Evolutionary conservation across 2,888 invertebrate genomes (phyloP), one percentile per base, ranked within the genome.

Genomic region (Zelleria hepariella): DNA sequence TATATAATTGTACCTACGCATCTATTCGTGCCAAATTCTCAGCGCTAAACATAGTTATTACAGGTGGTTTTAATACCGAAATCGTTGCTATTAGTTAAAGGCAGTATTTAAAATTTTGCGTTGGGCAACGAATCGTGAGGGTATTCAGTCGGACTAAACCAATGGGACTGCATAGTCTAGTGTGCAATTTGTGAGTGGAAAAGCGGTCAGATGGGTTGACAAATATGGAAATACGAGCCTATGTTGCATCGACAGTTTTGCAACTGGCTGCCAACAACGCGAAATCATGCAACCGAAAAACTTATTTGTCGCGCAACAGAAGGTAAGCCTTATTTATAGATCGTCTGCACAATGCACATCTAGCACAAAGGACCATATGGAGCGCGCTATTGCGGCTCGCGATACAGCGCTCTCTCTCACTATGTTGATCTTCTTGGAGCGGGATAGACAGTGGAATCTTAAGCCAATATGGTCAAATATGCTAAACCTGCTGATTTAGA

Each of bases 181-280:
- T 42, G 32, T 15, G 32, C 32, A 42, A 42, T 42, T 42, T 42
- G 15, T 15, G 15, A 42, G 2, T 26, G 26, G 54, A 54, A 54
- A 54, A 18, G 54, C 54, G 54, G 54, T 54, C 54, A 54, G 25
- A 54, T n/a, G 4, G 26, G n/a, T 51, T 26, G 54, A 10, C 54
- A 24, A 54, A 24, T 24, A 26, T 24, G 26, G 25, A 54, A 54
- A 25, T 25, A 54, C 32, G 32, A 42, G 32, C 32, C 32, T 42
- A 54, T n/a, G 51, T 54, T 18, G 26, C 26, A 54, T 26, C 26
- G 54, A 54, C 54, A 18, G 26, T 54, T 23, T 54, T 54, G 54
- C 54, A 54, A 54, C 24, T 26, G 25, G 24, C 15, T 15, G 15
- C 25, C n/a, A 15, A 42, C 32, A 42, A 42, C 32, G 32, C 15